These are phyloP conservation scores for Amaurobius ferox DNA, from an alignment of 2,888 invertebrate genomes.

Conservation along the genomic window DNA sequence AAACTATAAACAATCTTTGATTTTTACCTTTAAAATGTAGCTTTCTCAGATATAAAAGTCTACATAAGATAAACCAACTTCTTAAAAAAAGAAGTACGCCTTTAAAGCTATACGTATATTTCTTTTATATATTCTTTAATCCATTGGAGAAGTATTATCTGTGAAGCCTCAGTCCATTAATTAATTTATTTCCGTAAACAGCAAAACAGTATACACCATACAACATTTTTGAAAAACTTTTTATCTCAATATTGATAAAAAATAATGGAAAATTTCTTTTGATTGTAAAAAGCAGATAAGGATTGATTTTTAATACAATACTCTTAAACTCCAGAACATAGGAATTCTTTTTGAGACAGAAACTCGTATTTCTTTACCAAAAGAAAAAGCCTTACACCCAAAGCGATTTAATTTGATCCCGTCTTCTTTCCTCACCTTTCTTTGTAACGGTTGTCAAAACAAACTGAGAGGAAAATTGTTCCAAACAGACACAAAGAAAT, in stretches of 20 bases:
- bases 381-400: not conserved
- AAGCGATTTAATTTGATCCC: conserved; percentile 14
- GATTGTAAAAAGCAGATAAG: not conserved
- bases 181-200: not conserved
- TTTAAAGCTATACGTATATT: too few species aligned
- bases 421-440: conserved; percentile 7
- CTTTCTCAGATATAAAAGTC: too few species aligned
- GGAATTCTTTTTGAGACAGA: conserved; percentile 8
- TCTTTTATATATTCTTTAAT: too few species aligned
- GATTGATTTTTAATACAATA: conserved; percentile 10
- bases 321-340: not conserved
- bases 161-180: not conserved
- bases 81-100: too few species aligned
- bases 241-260: not conserved
- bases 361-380: conserved; percentile 9
- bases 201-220: too few species aligned
- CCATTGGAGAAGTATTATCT: too few species aligned
- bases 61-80: too few species aligned
- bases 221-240: not conserved
- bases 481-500: conserved; percentile 16
- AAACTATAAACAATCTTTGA: too few species aligned
- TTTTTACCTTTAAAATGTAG: too few species aligned
- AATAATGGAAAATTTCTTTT: not conserved
- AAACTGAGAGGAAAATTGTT: conserved; percentile 16
- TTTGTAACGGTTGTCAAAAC: conserved; percentile 18